Percentiles rank a stretch among this genome's conserved stretches.
Evolutionary conservation across 2,888 invertebrate genomes (phyloP).

Genomic region (Baronia brevicornis): DNA sequence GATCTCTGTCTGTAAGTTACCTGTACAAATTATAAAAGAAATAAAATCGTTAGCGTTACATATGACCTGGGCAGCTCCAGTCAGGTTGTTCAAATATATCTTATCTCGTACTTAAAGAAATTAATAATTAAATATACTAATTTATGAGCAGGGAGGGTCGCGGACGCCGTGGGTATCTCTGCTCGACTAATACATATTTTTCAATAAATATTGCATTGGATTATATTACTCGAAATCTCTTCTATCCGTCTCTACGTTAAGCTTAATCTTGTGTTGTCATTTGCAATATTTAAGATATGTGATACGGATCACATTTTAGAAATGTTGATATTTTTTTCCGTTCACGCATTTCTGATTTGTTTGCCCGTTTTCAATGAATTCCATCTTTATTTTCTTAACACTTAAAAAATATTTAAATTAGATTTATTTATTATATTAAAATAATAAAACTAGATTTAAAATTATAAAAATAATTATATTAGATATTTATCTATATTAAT

Average conservation of each 20-base stretch:
- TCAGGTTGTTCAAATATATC: slow-evolving; percentile 69
- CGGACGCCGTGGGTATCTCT: slow-evolving; percentile 20
- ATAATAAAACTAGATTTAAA: too few species aligned
- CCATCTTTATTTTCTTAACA: too few species aligned
- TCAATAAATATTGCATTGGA: slow-evolving; percentile 49
- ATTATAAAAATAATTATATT: too few species aligned
- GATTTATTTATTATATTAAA: too few species aligned
- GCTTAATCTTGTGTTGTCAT: slow-evolving; percentile 1
- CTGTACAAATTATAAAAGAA: slow-evolving; percentile 58
- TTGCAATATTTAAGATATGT: slow-evolving; percentile 4
- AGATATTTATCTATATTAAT: too few species aligned
- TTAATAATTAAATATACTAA: slow-evolving; percentile 71
- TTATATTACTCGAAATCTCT: slow-evolving; percentile 43
- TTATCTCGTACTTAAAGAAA: slow-evolving; percentile 63
- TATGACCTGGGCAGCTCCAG: slow-evolving; percentile 56
- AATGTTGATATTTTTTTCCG: too few species aligned
- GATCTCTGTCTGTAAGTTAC: slow-evolving; percentile 23
- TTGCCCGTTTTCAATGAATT: too few species aligned
- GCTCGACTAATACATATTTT: slow-evolving; percentile 50
- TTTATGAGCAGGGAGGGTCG: slow-evolving; percentile 46
- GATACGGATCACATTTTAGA: too few species aligned
- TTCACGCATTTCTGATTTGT: too few species aligned
- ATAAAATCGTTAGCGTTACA: slow-evolving; percentile 69
- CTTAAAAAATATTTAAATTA: too few species aligned
- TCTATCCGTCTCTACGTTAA: slow-evolving; percentile 13